phyloP scores from a whole-genome alignment of 2,797 vertebrate genomes.

The Lycodopsis pacificus region DNA sequence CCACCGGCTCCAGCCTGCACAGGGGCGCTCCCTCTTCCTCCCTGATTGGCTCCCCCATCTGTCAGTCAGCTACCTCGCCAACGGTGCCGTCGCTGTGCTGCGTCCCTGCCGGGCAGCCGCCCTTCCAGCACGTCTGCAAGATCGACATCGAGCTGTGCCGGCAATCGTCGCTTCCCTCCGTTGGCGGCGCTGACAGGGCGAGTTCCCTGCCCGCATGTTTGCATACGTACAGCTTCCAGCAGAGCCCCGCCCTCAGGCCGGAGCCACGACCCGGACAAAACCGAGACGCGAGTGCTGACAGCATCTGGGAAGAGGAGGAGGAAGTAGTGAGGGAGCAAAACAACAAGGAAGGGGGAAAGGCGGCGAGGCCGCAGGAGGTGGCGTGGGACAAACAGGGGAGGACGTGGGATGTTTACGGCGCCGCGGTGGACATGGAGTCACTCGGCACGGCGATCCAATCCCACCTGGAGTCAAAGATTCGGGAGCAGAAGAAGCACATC shows the following conservation, averaged over 20 bases:
- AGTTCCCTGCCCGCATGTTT: constrained; percentile 54
- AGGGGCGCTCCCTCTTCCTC: constrained; percentile 29
- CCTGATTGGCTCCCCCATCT: constrained; percentile 45
- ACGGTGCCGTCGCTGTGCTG: constrained; percentile 42
- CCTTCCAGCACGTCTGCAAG: constrained; percentile 68
- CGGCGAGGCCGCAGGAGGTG: constrained; percentile 85
- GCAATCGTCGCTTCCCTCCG: constrained; percentile 38
- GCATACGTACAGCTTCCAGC: constrained; percentile 40
- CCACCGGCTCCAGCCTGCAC: constrained; percentile 85
- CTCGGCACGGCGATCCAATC: constrained; percentile 92
- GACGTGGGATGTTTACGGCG: constrained; percentile 95
- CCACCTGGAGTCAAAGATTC: constrained; percentile 91
- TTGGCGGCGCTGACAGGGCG: not conserved
- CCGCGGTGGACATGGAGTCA: constrained; percentile 88
- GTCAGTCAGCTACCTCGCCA: constrained; percentile 28
- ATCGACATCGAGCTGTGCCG: constrained; percentile 67
- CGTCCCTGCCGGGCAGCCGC: constrained; percentile 22
- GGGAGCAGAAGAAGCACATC: constrained; percentile 88
- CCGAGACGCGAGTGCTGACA: constrained; percentile 9
- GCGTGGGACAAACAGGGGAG: constrained; percentile 94
- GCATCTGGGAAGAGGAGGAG: constrained; percentile 25
- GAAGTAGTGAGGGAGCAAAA: constrained; percentile 4
- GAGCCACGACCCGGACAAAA: not conserved
- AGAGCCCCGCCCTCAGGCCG: not conserved
- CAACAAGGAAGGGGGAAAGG: constrained; percentile 60